Conservation (phyloP, 2,113 vertebrate genomes). For the Ictalurus punctatus region DNA sequence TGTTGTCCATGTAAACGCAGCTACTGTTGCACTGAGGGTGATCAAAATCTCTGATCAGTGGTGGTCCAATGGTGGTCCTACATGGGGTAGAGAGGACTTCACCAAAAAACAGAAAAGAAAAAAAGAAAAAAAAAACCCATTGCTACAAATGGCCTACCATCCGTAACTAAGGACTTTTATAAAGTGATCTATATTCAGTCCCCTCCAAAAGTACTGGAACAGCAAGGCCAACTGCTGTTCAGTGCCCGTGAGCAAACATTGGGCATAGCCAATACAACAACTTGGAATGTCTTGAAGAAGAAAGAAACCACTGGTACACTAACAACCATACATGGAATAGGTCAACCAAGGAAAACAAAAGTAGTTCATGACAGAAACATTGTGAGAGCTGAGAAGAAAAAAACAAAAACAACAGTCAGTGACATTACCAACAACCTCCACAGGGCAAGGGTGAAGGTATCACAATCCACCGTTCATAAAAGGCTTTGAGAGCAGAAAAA, state of each 20-base stretch:
- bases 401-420: background rate
- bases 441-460: background rate
- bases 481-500: background rate
- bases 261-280: background rate
- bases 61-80: no score
- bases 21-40: no score
- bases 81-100: no score
- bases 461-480: background rate
- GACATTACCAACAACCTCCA: background rate
- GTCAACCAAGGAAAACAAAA: background rate
- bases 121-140: no score
- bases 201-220: no score
- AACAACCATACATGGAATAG: background rate
- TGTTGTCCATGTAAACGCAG: no score
- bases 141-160: no score
- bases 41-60: no score
- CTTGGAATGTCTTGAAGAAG: background rate
- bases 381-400: background rate
- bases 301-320: background rate
- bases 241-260: background rate
- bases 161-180: no score
- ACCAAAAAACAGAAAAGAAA: no score
- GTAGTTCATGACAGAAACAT: background rate
- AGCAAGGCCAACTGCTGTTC: background rate
- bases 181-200: no score